Evolutionary conservation across 2,113 vertebrate species (phyloP).

Genomic region (Paraplagusia blochii): DNA sequence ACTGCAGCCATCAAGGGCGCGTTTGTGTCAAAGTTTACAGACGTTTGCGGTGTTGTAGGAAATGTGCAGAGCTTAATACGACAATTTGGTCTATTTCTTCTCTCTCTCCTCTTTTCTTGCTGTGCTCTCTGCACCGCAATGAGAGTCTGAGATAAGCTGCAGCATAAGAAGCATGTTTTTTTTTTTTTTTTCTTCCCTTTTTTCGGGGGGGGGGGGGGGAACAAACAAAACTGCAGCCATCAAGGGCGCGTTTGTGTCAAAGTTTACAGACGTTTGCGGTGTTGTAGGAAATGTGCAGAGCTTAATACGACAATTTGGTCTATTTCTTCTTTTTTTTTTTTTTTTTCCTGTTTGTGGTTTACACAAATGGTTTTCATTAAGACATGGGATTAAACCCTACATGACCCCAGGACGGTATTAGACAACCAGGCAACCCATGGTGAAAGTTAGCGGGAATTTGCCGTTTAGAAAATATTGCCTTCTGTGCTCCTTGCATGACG

Average conservation of each 20-base stretch:
- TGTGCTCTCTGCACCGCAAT: constrained; percentile 44
- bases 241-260: constrained; percentile 7
- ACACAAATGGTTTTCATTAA: constrained; percentile 33
- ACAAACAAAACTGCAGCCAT: too few relatives aligned
- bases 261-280: too few relatives aligned
- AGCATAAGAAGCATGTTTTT: constrained; percentile 13
- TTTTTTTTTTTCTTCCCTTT: constrained; percentile 3
- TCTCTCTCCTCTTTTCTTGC: constrained; percentile 46
- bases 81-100: too few relatives aligned
- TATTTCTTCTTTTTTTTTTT: constrained; percentile 33
- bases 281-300: too few relatives aligned
- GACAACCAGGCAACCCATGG: background rate
- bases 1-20: background rate
- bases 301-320: constrained; percentile 40
- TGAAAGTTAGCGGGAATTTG: constrained; percentile 1
- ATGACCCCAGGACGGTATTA: constrained; percentile 22
- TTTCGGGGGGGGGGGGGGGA: background rate
- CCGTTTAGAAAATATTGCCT: constrained; percentile 13
- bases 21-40: constrained; percentile 3
- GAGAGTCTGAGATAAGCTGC: constrained; percentile 56
- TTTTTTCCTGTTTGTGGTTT: constrained; percentile 1
- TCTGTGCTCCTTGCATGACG: constrained; percentile 27
- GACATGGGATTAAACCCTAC: constrained; percentile 11
- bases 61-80: too few relatives aligned
- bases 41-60: too few relatives aligned